Percentiles rank a stretch among this genome's conserved stretches.
These are phyloP conservation scores for Orthosia cruda DNA, from an alignment of 2,888 invertebrate species.

Conservation along the genomic window DNA sequence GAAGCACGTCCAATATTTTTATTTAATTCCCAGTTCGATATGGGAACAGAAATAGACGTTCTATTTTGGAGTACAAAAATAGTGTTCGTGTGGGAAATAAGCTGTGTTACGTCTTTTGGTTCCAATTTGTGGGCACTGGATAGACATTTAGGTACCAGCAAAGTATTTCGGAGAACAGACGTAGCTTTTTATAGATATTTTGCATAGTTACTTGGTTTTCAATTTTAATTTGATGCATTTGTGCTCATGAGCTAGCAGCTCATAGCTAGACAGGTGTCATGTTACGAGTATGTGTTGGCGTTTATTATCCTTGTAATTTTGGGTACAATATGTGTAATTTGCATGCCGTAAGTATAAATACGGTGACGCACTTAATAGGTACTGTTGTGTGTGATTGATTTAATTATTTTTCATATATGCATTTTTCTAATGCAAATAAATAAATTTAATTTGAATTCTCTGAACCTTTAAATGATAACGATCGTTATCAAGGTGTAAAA, in stretches of 20 bases:
- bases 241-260: not conserved
- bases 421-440: too few relatives aligned
- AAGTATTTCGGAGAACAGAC: not conserved
- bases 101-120: not conserved
- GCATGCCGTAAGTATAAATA: too few relatives aligned
- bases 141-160: not conserved
- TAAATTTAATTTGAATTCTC: too few relatives aligned
- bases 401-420: too few relatives aligned
- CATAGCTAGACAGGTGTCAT: too few relatives aligned
- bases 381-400: too few relatives aligned
- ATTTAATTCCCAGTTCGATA: constrained; percentile 28
- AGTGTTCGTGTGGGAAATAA: constrained; percentile 32
- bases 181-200: not conserved
- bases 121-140: not conserved
- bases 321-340: too few relatives aligned
- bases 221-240: not conserved
- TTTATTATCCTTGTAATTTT: too few relatives aligned
- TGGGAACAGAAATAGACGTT: constrained; percentile 24
- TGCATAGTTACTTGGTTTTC: not conserved
- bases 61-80: constrained; percentile 7
- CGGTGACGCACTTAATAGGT: too few relatives aligned
- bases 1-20: constrained; percentile 31
- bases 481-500: too few relatives aligned
- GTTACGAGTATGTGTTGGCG: too few relatives aligned
- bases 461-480: too few relatives aligned